These are phyloP conservation scores for Gasterosteus nipponicus DNA, from an alignment of 2,113 vertebrate genomes.

Conservation along the genomic window DNA sequence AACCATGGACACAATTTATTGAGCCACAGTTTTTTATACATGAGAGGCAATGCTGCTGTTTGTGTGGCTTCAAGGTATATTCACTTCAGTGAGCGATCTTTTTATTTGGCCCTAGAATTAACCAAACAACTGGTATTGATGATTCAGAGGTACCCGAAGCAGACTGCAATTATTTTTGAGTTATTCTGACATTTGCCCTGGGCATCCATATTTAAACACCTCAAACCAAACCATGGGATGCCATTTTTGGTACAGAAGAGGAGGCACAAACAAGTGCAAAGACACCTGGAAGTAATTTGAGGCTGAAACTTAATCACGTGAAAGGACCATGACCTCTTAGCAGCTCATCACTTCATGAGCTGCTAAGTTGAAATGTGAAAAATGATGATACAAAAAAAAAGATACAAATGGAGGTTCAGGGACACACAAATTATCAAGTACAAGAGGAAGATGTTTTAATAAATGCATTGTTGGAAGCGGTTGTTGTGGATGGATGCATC, in stretches of 20 bases:
- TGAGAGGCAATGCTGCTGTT: conserved; percentile 32
- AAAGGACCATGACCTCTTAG: not conserved
- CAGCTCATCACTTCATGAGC: not conserved
- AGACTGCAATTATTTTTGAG: conserved; percentile 45
- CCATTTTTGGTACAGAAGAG: conserved; percentile 27
- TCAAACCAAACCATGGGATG: conserved; percentile 12
- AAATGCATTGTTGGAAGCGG: not conserved
- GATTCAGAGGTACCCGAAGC: conserved; percentile 20
- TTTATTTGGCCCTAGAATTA: conserved; percentile 27
- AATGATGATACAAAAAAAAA: not conserved
- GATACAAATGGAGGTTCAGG: not conserved
- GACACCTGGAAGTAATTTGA: not conserved
- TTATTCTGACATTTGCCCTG: conserved; percentile 35
- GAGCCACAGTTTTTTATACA: conserved; percentile 35
- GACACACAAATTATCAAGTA: not conserved
- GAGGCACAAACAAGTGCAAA: not conserved
- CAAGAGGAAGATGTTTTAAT: too few species aligned
- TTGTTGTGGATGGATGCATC: too few species aligned
- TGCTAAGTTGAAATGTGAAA: too few species aligned
- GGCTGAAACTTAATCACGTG: not conserved
- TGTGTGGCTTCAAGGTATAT: conserved; percentile 32
- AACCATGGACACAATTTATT: conserved; percentile 45
- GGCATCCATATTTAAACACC: conserved; percentile 46
- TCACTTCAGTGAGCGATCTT: conserved; percentile 32
- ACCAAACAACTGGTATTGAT: conserved; percentile 33